Evolutionary conservation across 2,797 vertebrate species (phyloP), one percentile per base, ranked within the genome.

Genomic region (Oophaga sylvatica): DNA sequence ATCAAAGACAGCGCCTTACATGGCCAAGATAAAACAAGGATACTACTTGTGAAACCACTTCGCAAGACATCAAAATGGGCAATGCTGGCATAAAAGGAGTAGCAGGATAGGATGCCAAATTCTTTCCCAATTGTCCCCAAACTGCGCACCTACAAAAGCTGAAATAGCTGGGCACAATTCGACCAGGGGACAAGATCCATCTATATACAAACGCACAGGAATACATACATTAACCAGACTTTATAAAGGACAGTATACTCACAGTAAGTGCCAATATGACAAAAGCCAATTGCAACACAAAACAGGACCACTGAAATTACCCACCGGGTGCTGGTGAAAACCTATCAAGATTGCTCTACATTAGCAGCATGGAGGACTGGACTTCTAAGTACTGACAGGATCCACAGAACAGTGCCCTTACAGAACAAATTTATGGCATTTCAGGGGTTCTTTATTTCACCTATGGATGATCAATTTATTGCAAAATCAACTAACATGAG

Each of bases 311-410:
- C 19, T 9, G 57, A 19, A 26, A 57, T 11, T 53, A 53, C 62
- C 62, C 62, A 65, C 62, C 15, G 41, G 62, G 13, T 67, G 29
- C 67, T 59, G 67, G 63, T 59, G 81, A 26, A n/a, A 73, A 12
- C 60, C 68, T 57, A 84, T 75, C 26, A 84, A 35, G 41, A 62
- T n/a, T 62, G 57, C 56, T 26, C 75, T 41, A 79, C 60, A 70
- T 59, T 26, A 76, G 83, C 57, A 76, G 83, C 35, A 84, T 76
- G 59, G 31, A 75, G 45, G 56, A 45, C 80, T 29, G 63, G 17
- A 48, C n/a, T 81, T 65, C 59, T 10, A 53, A 31, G 63, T 31
- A 56, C n/a, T 3, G 62, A 22, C 45, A 31, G 65, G 19, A 65
- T 68, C 45, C 80, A 31, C 4, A 67, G 35, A 81, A 22, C 59